A percentile compares a stretch with the other conserved stretches of the same genome.
Evolutionary conservation across 2,888 invertebrate genomes (phyloP).

Genomic region (Cataglyphis albicans): DNA sequence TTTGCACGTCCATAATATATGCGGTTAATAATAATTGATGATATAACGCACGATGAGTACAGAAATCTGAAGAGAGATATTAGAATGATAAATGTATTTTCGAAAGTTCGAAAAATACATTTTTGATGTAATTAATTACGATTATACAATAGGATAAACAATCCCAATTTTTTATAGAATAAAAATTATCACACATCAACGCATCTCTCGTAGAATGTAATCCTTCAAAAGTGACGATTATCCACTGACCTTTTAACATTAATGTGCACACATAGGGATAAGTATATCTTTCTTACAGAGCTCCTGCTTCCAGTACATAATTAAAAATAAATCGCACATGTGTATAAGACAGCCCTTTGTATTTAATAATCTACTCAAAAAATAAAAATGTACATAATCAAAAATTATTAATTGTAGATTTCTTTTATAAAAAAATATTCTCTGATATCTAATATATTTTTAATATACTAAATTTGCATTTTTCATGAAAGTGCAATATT

Average conservation of each 20-base stretch:
- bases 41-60: neutral
- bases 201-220: neutral
- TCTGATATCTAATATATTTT: neutral
- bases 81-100: neutral
- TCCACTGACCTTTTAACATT: slow-evolving; percentile 38
- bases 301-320: slow-evolving; percentile 2
- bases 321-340: slow-evolving; percentile 30
- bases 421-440: neutral
- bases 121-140: neutral
- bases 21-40: slow-evolving; percentile 37
- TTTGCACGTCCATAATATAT: neutral
- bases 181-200: neutral
- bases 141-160: neutral
- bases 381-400: slow-evolving; percentile 11
- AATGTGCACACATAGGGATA: slow-evolving; percentile 4
- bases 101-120: neutral
- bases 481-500: neutral
- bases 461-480: neutral
- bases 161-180: slow-evolving; percentile 5
- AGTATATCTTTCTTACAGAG: slow-evolving; percentile 39
- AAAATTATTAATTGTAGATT: neutral
- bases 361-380: slow-evolving; percentile 1
- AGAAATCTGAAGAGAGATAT: slow-evolving; percentile 8
- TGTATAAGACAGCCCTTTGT: neutral
- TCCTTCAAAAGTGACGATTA: slow-evolving; percentile 12